Evolutionary conservation across 2,797 vertebrate genomes (phyloP).

Genomic region (Onychomys torridus): DNA sequence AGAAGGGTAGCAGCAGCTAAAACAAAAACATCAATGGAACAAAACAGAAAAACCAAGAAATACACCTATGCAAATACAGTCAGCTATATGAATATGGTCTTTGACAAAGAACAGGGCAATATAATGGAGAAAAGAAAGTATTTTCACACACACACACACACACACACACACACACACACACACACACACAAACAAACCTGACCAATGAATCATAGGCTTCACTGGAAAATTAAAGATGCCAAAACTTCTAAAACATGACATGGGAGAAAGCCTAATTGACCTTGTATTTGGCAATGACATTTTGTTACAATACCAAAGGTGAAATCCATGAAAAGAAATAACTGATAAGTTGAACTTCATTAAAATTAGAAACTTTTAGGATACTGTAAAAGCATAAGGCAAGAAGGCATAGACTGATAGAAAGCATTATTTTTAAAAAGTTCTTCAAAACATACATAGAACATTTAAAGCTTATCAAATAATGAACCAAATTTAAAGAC

Average conservation of each 20-base stretch:
- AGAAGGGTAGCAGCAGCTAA: too few species aligned
- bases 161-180: not conserved
- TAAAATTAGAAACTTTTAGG: not conserved
- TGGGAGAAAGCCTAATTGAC: not conserved
- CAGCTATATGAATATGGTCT: not conserved
- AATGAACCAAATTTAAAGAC: not conserved
- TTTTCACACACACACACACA: not conserved
- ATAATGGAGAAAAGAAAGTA: not conserved
- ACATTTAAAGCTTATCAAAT: not conserved
- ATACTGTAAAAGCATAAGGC: not conserved
- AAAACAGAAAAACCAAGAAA: not conserved
- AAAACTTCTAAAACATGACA: not conserved
- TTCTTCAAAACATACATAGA: not conserved
- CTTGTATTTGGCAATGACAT: not conserved
- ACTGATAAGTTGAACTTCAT: not conserved
- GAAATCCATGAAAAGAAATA: not conserved
- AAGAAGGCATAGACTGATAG: not conserved
- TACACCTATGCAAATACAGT: not conserved
- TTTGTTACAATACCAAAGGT: not conserved
- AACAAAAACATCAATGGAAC: not conserved
- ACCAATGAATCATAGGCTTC: not conserved
- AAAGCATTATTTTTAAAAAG: not conserved
- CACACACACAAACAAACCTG: not conserved
- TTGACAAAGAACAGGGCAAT: not conserved
- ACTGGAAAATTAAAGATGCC: not conserved